Base-by-base conservation (phyloP, 2,113 vertebrate species). In the Anseranas semipalmata region DNA sequence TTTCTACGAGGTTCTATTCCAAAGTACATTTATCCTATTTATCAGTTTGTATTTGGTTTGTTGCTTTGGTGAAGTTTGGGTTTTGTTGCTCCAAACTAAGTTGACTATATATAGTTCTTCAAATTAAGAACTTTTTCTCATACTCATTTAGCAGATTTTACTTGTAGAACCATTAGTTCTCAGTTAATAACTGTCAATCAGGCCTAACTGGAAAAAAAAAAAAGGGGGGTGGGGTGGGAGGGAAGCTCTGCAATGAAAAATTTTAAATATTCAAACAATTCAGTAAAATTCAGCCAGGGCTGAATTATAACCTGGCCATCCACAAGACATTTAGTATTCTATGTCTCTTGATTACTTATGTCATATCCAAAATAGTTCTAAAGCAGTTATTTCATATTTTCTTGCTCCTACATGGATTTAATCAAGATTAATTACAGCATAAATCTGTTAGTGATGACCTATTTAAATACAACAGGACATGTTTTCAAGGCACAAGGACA, bases 391-490 rank as follows among this genome's bases (percentile, higher is more conserved):
- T 89, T 95, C 8, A 0, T 59, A 62, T 87, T 86, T 94, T 59
- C 90, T 93, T 21, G 0, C 14, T 66, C 28, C 15, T 87, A 59
- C 80, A 63, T n/a, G 71, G 58, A 68, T 93, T 90, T 93, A 95
- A 94, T 95, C 90, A 92, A 85, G 65, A 93, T 59, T 91, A 92
- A 93, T 95, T 95, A 73, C 8, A 9, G 41, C n/a, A 0, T 27
- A 41, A 75, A 28, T 79, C 89, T 89, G 74, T 82, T 80, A 89
- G 14, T 41, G 28, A 15, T 95, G 86, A 93, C 86, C 83, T 89
- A 87, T 85, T 96, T 93, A 89, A 89, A 79, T 78, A n/a, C 10
- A 96, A 76, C 46, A 80, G 73, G 73, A 72, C 86, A 28, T 60
- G 60, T 62, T 93, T 92, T 62, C 76, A 68, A 66, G 93, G 92